Conservation (phyloP, 1,140 invertebrate genomes). For the Drosophila nikananu region DNA sequence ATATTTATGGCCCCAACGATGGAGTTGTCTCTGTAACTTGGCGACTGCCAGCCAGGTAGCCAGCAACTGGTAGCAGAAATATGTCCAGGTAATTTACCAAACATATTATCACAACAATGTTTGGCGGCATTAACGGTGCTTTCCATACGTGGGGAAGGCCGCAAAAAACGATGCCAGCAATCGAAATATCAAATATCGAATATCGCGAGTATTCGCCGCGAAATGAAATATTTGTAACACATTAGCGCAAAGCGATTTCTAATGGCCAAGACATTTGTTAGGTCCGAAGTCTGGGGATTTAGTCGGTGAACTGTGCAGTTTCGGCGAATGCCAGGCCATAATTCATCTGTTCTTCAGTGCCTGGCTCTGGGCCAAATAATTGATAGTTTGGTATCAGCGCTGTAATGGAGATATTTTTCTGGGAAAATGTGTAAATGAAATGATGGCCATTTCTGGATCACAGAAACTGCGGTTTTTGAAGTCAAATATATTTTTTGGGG, state of each 20-base stretch:
- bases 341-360: conserved; percentile 37
- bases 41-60: conserved; percentile 24
- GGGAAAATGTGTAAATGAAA: conserved; percentile 48
- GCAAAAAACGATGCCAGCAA: conserved; percentile 26
- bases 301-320: conserved; percentile 41
- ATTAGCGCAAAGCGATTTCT: conserved; percentile 79
- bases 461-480: conserved; percentile 3
- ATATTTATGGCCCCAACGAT: conserved; percentile 52
- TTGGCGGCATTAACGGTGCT: conserved; percentile 71
- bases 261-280: conserved; percentile 73
- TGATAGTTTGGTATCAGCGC: conserved; percentile 40
- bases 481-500: conserved; percentile 12
- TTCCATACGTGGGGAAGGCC: conserved; percentile 58
- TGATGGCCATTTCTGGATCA: conserved; percentile 26
- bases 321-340: conserved; percentile 40
- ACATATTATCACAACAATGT: conserved; percentile 83
- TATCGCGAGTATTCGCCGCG: conserved; percentile 6
- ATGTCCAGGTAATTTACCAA: conserved; percentile 74
- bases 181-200: conserved; percentile 32
- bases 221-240: conserved; percentile 81
- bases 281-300: conserved; percentile 51
- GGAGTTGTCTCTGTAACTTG: conserved; percentile 47
- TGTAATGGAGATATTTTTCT: conserved; percentile 50
- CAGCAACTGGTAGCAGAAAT: conserved; percentile 64
- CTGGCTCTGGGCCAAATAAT: conserved; percentile 28